phyloP scores from a whole-genome alignment of 2,113 vertebrate species.

The Phylloscopus trochiloides region DNA sequence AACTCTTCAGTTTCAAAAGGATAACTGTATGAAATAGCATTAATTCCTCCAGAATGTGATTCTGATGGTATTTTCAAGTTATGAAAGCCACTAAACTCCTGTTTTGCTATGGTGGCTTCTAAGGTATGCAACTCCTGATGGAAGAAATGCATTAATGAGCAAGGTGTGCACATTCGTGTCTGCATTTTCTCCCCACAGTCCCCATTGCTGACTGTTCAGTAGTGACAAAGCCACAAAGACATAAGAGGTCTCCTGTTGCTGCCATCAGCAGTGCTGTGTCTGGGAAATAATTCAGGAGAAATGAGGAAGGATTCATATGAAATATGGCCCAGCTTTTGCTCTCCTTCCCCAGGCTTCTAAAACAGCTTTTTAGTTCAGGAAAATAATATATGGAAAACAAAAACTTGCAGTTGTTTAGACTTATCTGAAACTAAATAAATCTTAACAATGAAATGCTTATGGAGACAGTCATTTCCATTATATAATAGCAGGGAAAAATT shows the following conservation, averaged over 20 bases:
- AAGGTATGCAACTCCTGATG: rapidly evolving
- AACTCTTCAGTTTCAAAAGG: neutral
- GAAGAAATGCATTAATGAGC: neutral
- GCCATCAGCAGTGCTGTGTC: neutral
- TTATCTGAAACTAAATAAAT: neutral
- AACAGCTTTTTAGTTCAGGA: neutral
- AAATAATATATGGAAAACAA: neutral
- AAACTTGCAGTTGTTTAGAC: neutral
- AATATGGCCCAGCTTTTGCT: neutral
- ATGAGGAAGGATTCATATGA: neutral
- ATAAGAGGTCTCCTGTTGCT: neutral
- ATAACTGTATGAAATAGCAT: neutral
- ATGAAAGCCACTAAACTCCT: neutral
- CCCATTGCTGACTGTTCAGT: neutral
- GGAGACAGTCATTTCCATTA: neutral
- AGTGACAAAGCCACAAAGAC: neutral
- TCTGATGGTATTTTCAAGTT: neutral
- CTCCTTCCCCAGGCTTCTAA: neutral
- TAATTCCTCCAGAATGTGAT: neutral
- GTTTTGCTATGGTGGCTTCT: neutral
- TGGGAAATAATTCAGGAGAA: neutral
- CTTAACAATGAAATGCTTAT: neutral
- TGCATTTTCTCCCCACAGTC: neutral
- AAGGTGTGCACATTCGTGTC: rapidly evolving
- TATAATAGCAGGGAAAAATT: neutral